Percentiles rank a stretch among this genome's conserved stretches.
These are phyloP conservation scores for Hypena proboscidalis DNA, from an alignment of 2,888 invertebrate species.

Conservation along the genomic window DNA sequence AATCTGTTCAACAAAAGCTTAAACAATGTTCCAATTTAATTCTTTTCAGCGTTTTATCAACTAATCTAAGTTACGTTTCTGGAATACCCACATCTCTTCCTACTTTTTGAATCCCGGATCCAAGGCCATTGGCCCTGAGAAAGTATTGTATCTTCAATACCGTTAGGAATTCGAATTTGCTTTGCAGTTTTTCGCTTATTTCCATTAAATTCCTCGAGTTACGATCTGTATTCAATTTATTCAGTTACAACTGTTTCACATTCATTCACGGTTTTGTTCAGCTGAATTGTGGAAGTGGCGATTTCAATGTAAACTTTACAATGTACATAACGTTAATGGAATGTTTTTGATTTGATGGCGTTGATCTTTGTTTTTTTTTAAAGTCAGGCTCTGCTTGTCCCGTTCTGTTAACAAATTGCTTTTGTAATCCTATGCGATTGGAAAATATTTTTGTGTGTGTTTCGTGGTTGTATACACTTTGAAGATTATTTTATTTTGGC, in stretches of 20 bases:
- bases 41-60: constrained; percentile 29
- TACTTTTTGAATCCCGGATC: constrained; percentile 35
- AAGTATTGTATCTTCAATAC: constrained; percentile 57
- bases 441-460: background rate
- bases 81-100: constrained; percentile 29
- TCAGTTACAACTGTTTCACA: constrained; percentile 52
- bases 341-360: constrained; percentile 41
- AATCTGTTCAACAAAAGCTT: no score
- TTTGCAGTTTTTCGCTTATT: constrained; percentile 59
- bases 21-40: no score
- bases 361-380: constrained; percentile 8
- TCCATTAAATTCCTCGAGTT: constrained; percentile 64
- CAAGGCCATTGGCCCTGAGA: constrained; percentile 19
- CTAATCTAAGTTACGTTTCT: constrained; percentile 27
- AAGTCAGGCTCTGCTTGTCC: background rate
- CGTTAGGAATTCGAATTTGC: constrained; percentile 57
- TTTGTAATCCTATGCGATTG: no score
- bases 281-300: constrained; percentile 41
- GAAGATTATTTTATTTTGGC: no score
- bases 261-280: constrained; percentile 44
- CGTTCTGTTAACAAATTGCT: background rate
- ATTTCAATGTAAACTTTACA: constrained; percentile 49
- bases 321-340: constrained; percentile 34
- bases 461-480: no score
- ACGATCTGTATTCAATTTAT: constrained; percentile 65